These are phyloP conservation scores for Melinopterus prodromus DNA, from an alignment of 2,888 invertebrate species.

Conservation along the genomic window DNA sequence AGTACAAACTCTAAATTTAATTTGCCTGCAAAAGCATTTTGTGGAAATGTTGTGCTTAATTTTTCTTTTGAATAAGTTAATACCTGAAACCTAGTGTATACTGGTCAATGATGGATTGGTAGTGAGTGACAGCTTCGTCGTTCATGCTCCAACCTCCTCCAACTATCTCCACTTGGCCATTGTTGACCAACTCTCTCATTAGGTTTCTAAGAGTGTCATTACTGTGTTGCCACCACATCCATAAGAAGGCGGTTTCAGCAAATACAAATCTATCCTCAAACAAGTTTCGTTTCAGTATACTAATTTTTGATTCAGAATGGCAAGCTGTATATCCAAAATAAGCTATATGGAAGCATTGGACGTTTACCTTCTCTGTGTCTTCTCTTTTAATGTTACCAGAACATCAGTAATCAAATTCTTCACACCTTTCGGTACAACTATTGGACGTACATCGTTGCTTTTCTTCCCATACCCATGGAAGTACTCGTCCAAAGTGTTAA, in stretches of 20 bases:
- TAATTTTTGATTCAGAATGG: not conserved
- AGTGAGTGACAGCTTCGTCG: conserved; percentile 72
- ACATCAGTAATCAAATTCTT: conserved; percentile 91
- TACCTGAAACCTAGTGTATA: conserved; percentile 74
- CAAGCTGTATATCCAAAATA: not conserved
- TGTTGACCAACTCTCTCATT: conserved; percentile 67
- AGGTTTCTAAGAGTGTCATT: conserved; percentile 62
- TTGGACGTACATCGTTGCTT: not conserved
- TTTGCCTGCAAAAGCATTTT: too few relatives aligned
- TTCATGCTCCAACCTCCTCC: conserved; percentile 70
- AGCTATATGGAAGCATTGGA: not conserved
- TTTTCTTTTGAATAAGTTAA: not conserved
- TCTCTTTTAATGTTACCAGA: conserved; percentile 72
- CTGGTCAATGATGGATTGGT: conserved; percentile 75
- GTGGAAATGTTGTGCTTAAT: too few relatives aligned
- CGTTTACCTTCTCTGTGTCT: conserved; percentile 59
- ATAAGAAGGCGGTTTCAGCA: conserved; percentile 82
- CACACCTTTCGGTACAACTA: conserved; percentile 65
- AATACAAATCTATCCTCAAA: conserved; percentile 71
- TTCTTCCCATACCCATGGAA: conserved; percentile 36
- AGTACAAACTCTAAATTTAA: too few relatives aligned
- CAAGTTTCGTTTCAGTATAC: not conserved
- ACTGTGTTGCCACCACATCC: conserved; percentile 82
- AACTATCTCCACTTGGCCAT: conserved; percentile 68
- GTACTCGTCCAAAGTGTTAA: conserved; percentile 85